These are phyloP conservation scores for Thunnus thynnus DNA, from an alignment of 2,113 vertebrate species.

Conservation along the genomic window DNA sequence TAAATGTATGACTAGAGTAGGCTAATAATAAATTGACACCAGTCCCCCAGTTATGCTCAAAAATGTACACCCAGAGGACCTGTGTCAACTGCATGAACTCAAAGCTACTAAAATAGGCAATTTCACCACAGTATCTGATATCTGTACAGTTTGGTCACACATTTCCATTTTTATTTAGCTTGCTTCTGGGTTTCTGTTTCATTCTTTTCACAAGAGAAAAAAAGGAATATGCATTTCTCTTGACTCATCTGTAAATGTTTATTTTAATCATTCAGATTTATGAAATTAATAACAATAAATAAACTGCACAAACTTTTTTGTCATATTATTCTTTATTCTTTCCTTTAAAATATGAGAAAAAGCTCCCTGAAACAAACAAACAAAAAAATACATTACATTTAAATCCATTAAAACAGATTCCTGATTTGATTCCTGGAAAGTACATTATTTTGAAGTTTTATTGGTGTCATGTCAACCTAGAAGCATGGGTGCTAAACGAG, in stretches of 20 bases:
- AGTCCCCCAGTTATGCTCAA: no score
- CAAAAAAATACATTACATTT: background rate
- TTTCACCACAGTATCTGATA: no score
- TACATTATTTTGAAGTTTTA: background rate
- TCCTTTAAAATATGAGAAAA: no score
- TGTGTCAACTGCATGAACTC: no score
- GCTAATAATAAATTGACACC: no score
- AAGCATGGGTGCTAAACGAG: background rate
- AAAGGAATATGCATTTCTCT: no score
- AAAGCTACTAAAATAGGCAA: no score
- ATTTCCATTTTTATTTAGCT: background rate
- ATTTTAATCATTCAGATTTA: background rate
- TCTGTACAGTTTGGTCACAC: no score
- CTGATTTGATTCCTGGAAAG: background rate
- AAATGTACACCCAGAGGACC: no score
- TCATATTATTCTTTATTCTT: background rate
- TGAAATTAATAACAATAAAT: background rate
- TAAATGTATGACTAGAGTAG: no score
- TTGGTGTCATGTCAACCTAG: no score
- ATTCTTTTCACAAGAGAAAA: background rate
- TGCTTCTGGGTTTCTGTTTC: background rate
- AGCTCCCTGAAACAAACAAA: background rate
- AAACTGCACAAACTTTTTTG: background rate
- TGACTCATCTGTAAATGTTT: background rate
- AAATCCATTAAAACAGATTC: background rate